Evolutionary conservation across 2,113 vertebrate genomes (phyloP), one percentile per base, ranked within the genome.

Genomic region (Epinephelus fuscoguttatus): DNA sequence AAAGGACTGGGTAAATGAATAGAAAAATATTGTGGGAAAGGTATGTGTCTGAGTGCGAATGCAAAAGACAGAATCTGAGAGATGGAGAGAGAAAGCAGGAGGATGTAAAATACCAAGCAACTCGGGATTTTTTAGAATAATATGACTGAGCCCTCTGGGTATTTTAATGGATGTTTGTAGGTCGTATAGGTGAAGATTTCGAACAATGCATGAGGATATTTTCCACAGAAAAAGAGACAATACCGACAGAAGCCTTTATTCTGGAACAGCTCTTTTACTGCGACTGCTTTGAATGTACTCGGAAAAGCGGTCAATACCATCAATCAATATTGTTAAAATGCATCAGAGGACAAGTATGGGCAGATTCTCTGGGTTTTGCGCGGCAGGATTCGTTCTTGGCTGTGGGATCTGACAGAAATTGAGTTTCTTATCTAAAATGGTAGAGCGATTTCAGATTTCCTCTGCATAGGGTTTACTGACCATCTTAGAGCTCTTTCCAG

Each of bases 401-500:
- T 78, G 60, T 47, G n/a, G 30, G 66, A 89, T 88, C 78, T 89
- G 79, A 91, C 64, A 81, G 55, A 87, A 91, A 91, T 88, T 21
- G 50, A 80, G 79, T 86, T 79, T 89, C 84, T 93, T 94, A 91
- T 94, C 91, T 91, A 70, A 88, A 92, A 92, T 84, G 82, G 80
- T 79, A 90, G 87, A 72, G 75, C 60, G 79, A 93, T 83, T 87
- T 92, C 66, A 89, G 70, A 83, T 87, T 88, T 88, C 77, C 83
- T 76, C 74, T 88, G 80, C 42, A 42, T 66, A 69, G 63, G 87
- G 82, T 89, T 71, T 61, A 70, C n/a, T 67, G 67, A 69, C 60
- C 56, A 64, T 69, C 63, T 76, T 56, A 77, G 49, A 90, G 40
- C 73, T 79, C n/a, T n/a, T 89, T 88, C 77, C 84, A 84, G 7